These are phyloP conservation scores for Dinoponera quadriceps DNA, from an alignment of 1,140 invertebrate species.

Conservation along the genomic window DNA sequence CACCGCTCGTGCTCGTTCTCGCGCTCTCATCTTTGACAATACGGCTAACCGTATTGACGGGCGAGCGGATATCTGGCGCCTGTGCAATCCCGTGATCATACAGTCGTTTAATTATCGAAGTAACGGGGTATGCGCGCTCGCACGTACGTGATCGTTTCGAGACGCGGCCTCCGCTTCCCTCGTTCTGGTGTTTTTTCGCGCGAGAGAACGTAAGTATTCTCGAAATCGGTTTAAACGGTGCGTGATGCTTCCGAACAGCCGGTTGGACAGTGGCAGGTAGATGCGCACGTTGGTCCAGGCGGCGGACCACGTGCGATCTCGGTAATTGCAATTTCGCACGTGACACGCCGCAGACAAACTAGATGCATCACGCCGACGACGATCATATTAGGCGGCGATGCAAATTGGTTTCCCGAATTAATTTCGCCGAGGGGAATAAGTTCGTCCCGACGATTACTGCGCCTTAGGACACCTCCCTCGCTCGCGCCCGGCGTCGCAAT, in stretches of 20 bases:
- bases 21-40: no score
- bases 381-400: constrained; percentile 57
- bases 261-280: background rate
- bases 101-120: no score
- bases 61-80: no score
- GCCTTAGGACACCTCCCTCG: constrained; percentile 27
- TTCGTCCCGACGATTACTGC: constrained; percentile 50
- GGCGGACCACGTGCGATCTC: constrained; percentile 35
- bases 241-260: background rate
- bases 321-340: constrained; percentile 68
- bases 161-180: no score
- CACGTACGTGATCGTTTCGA: no score
- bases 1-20: no score
- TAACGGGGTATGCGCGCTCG: no score
- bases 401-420: constrained; percentile 74
- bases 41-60: no score
- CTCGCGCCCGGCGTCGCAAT: constrained; percentile 37
- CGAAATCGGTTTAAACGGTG: background rate
- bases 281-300: constrained; percentile 3
- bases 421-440: constrained; percentile 59
- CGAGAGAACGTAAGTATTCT: background rate
- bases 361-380: constrained; percentile 51
- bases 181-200: background rate
- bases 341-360: constrained; percentile 51
- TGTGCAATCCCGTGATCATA: no score